Evolutionary conservation across 2,797 vertebrate genomes (phyloP).

Genomic region (Vultur gryphus): DNA sequence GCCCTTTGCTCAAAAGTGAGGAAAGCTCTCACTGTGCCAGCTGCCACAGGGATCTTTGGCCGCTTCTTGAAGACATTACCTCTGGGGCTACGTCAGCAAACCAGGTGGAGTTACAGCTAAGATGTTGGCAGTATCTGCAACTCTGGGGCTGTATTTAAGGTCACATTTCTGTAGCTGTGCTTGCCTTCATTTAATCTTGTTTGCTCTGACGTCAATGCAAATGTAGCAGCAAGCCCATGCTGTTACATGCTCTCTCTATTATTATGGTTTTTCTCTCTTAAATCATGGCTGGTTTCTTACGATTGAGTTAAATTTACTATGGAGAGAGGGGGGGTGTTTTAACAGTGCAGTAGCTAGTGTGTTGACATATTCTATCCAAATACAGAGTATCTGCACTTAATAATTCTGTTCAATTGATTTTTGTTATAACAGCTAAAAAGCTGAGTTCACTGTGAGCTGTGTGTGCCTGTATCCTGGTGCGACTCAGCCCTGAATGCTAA

Average conservation of each 20-base stretch:
- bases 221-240: slow-evolving; percentile 51
- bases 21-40: not conserved
- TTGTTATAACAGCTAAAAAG: not conserved
- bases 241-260: slow-evolving; percentile 15
- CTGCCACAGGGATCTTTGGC: not conserved
- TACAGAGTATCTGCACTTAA: not conserved
- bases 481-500: slow-evolving; percentile 19
- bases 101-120: slow-evolving; percentile 10
- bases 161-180: slow-evolving; percentile 60
- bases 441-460: not conserved
- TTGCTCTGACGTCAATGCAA: slow-evolving; percentile 69
- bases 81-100: not conserved
- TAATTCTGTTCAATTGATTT: slow-evolving; percentile 19
- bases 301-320: slow-evolving; percentile 10
- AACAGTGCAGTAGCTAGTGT: not conserved
- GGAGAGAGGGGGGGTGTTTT: not conserved
- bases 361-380: slow-evolving; percentile 1
- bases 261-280: not conserved
- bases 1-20: not conserved
- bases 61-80: not conserved
- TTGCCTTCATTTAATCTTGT: slow-evolving; percentile 62
- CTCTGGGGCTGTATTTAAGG: slow-evolving; percentile 43
- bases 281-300: not conserved
- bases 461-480: not conserved
- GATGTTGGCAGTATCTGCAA: slow-evolving; percentile 43